A percentile compares a stretch with the other conserved stretches of the same genome.
These are phyloP conservation scores for Paracentrotus lividus DNA, from an alignment of 53 echinoderm and acorn worm species.

Conservation along the genomic window DNA sequence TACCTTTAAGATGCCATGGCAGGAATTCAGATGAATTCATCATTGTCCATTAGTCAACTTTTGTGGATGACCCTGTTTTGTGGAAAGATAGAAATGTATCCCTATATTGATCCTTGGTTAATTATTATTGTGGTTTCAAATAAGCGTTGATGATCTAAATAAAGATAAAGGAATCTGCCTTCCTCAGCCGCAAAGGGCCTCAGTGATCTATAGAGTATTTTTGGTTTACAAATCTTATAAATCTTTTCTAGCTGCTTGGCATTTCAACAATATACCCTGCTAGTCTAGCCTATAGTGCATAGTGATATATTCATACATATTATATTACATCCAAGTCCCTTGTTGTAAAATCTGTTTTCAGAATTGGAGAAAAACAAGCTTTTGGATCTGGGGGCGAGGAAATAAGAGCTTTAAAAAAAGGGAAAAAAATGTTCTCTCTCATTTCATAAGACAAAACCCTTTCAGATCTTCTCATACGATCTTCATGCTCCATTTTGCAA, in stretches of 20 bases:
- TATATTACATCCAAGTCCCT: constrained; percentile 14
- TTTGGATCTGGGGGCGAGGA: not conserved
- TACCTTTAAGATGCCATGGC: not conserved
- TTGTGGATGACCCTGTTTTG: too few species aligned
- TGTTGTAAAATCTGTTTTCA: not conserved
- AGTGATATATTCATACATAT: constrained; percentile 40
- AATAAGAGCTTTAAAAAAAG: not conserved
- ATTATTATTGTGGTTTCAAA: not conserved
- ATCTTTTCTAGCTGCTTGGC: not conserved
- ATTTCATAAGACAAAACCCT: not conserved
- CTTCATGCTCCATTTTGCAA: not conserved
- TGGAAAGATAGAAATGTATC: too few species aligned
- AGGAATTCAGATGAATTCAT: not conserved
- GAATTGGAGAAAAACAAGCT: constrained; percentile 1
- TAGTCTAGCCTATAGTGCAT: not conserved
- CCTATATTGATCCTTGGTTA: too few species aligned
- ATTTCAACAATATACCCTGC: too few species aligned
- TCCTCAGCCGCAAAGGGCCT: not conserved
- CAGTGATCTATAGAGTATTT: not conserved
- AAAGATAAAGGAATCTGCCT: not conserved
- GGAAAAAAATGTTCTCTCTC: not conserved
- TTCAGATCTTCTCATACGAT: not conserved
- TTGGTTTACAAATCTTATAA: not conserved
- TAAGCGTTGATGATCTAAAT: not conserved
- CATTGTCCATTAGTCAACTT: not conserved